Conservation (phyloP, 2,113 vertebrate species). For the Martes martes region DNA sequence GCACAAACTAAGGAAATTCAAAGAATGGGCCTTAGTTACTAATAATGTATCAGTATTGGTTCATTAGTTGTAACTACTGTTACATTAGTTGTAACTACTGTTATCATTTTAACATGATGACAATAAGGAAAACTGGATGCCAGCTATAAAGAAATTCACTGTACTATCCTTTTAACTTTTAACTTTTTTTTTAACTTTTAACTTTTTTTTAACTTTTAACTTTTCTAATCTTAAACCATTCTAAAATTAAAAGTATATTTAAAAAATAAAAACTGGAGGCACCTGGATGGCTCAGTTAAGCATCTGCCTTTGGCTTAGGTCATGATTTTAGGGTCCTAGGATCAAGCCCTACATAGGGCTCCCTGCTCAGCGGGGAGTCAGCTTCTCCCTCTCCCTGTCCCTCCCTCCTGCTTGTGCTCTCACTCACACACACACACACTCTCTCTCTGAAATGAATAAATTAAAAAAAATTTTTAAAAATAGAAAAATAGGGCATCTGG, state of each 20-base stretch:
- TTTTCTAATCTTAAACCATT: neutral
- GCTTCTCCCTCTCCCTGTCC: neutral
- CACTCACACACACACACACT: neutral
- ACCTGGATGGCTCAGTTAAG: neutral
- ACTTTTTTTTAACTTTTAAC: too few species aligned
- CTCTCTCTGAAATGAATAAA: neutral
- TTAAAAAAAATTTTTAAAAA: neutral
- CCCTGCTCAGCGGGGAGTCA: neutral
- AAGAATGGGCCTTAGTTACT: neutral
- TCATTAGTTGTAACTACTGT: neutral
- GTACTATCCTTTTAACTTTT: neutral
- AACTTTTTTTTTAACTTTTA: too few species aligned
- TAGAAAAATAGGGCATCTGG: neutral
- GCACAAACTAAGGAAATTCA: neutral
- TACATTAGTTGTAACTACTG: neutral
- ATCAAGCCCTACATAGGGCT: neutral
- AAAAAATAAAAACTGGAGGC: neutral
- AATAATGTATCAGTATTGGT: neutral
- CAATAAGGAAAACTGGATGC: neutral
- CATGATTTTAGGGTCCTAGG: neutral
- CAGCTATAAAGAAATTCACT: neutral
- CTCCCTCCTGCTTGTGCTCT: neutral
- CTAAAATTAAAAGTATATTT: neutral
- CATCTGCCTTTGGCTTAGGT: neutral
- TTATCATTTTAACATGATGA: neutral